Evolutionary conservation across 2,113 vertebrate genomes (phyloP).

Genomic region (Geothlypis trichas): DNA sequence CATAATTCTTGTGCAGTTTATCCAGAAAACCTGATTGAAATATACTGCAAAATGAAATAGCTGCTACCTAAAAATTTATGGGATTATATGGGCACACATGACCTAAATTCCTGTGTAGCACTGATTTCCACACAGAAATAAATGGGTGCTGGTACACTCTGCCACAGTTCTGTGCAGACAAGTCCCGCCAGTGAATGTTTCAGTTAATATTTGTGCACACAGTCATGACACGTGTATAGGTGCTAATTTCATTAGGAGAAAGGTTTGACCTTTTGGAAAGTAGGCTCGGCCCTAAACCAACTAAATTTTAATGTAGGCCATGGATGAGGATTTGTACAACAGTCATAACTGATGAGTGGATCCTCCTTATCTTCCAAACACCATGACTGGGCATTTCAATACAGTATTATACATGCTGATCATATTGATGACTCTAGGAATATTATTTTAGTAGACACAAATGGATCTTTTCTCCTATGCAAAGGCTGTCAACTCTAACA

Average conservation of each 20-base stretch:
- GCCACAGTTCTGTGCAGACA: background rate
- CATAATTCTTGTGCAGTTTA: background rate
- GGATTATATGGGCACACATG: background rate
- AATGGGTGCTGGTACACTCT: background rate
- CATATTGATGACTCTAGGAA: background rate
- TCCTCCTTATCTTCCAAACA: background rate
- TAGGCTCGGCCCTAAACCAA: fast-evolving
- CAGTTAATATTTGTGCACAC: background rate
- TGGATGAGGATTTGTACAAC: background rate
- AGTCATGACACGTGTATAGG: background rate
- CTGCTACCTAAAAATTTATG: background rate
- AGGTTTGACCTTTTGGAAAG: background rate
- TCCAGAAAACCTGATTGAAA: background rate
- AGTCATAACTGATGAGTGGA: background rate
- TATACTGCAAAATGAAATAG: background rate
- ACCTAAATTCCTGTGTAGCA: background rate
- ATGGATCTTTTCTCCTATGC: background rate
- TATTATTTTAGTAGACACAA: background rate
- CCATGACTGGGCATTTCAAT: background rate
- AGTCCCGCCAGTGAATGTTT: background rate
- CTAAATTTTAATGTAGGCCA: background rate
- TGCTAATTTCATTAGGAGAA: background rate
- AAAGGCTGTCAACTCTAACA: background rate
- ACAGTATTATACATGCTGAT: background rate
- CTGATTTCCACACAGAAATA: background rate